phyloP scores from a whole-genome alignment of 1,140 invertebrate species.

The Cecropterus lyciades region DNA sequence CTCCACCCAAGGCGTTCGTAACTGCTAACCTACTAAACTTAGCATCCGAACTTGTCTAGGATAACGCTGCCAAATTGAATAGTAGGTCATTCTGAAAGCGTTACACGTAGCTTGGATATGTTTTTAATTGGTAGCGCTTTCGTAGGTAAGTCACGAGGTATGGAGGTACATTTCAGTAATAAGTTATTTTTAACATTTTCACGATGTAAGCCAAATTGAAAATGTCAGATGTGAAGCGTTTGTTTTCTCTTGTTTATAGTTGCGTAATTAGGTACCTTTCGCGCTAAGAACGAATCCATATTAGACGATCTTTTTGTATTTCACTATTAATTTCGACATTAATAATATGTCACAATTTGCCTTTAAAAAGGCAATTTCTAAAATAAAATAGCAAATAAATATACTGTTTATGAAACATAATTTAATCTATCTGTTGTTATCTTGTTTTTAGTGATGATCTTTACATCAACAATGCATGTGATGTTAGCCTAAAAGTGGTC shows the following conservation, averaged over 20 bases:
- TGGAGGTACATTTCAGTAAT: slow-evolving; percentile 23
- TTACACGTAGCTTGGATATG: not conserved
- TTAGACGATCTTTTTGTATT: not conserved
- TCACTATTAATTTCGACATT: too few species aligned
- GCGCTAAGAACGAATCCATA: not conserved
- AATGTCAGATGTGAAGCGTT: slow-evolving; percentile 56
- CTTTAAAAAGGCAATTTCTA: too few species aligned
- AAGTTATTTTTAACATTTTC: slow-evolving; percentile 56
- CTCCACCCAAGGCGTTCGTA: slow-evolving; percentile 14
- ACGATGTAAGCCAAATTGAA: slow-evolving; percentile 57
- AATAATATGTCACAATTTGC: too few species aligned
- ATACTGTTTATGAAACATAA: too few species aligned
- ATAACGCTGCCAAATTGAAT: slow-evolving; percentile 43
- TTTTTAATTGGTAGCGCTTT: slow-evolving; percentile 32
- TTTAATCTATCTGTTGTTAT: too few species aligned
- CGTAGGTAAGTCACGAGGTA: slow-evolving; percentile 55
- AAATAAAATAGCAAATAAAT: too few species aligned
- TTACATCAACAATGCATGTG: too few species aligned
- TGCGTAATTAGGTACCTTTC: slow-evolving; percentile 15
- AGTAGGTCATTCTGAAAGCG: not conserved
- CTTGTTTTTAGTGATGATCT: too few species aligned
- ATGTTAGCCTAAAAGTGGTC: too few species aligned
- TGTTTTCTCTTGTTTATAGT: slow-evolving; percentile 41
- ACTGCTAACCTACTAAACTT: slow-evolving; percentile 26
- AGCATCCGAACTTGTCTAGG: slow-evolving; percentile 24